Evolutionary conservation across 1,140 invertebrate species (phyloP), one percentile per base, ranked within the genome.

Genomic region (Paralvinella palmiformis): DNA sequence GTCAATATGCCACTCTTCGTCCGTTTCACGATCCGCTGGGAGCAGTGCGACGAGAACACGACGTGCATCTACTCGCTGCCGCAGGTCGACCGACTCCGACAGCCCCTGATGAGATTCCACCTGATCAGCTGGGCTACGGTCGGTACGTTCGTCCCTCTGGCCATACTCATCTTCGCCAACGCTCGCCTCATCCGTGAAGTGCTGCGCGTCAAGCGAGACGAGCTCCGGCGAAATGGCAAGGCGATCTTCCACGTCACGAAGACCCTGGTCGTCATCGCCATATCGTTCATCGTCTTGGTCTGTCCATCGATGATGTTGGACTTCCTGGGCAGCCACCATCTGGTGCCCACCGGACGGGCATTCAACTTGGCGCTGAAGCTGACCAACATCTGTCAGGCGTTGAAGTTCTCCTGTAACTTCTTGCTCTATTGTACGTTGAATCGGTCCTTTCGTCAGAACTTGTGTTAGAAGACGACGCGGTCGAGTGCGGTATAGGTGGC

Each of bases 241-340:
- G 58, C 62, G 3, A 56, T 58, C 10, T 35, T 73, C 17, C 70
- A 78, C 59, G 72, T 79, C 4, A 79, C 78, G 4, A 73, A 75
- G 7, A 78, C 78, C 0, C 69, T 79, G 22, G 74, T 79, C 6
- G 72, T 75, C 15, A 73, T 79, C 6, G 72, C 78, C 24, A 68
- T 78, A 0, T 65, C 77, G 33, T 79, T 79, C 63, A 69, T 75
- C 0, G 68, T 79, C 48, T 71, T 79, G 17, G 78, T 79, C 1
- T 74, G 73, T 3, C 78, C 78, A n/a, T 75, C 75, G 27, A 76
- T 78, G 62, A 68, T 79, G 15, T 62, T 78, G 29, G 75, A 75
- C 59, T 77, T 76, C 60, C 66, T 67, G 5, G 6, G 6, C 48
- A 20, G n/a, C 5, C 7, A 24, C 48, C n/a, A 20, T 5, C 5